Conservation (phyloP, 2,113 vertebrate genomes). For the Dicerorhinus sumatrensis region DNA sequence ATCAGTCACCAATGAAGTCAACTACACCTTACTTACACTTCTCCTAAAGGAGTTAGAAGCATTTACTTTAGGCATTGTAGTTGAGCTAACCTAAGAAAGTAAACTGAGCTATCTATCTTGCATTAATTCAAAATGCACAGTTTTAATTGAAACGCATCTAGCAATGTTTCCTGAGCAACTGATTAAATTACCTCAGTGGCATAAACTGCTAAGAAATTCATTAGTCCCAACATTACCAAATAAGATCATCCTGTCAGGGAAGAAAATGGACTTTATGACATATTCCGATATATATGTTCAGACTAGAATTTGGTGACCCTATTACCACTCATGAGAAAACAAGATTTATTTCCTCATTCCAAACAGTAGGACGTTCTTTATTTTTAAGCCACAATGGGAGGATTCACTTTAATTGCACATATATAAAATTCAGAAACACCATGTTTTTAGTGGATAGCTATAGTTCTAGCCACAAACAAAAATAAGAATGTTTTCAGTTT, state of each 20-base stretch:
- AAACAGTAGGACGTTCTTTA: slow-evolving; percentile 18
- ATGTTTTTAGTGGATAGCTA: slow-evolving; percentile 51
- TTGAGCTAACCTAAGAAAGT: slow-evolving; percentile 28
- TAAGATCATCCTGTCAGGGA: background rate
- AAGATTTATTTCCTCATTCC: background rate
- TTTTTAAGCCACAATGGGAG: slow-evolving; percentile 37
- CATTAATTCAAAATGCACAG: slow-evolving; percentile 35
- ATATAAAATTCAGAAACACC: slow-evolving; percentile 52
- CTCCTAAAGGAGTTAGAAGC: slow-evolving; percentile 64
- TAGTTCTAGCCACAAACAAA: slow-evolving; percentile 66
- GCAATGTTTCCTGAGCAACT: slow-evolving; percentile 45
- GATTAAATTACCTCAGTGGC: slow-evolving; percentile 37
- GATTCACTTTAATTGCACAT: slow-evolving; percentile 56
- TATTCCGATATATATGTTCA: slow-evolving; percentile 18
- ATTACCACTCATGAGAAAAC: slow-evolving; percentile 22
- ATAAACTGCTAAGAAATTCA: slow-evolving; percentile 52
- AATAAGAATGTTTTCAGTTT: slow-evolving; percentile 66
- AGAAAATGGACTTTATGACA: slow-evolving; percentile 22
- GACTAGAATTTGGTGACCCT: slow-evolving; percentile 48
- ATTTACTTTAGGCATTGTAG: slow-evolving; percentile 40
- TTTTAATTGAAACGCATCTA: slow-evolving; percentile 58
- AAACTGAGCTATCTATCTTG: slow-evolving; percentile 44
- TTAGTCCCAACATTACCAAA: background rate
- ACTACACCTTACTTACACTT: slow-evolving; percentile 62
- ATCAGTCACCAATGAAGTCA: background rate